Base-by-base conservation (phyloP, 2,888 invertebrate species). In the Myopa tessellatipennis region DNA sequence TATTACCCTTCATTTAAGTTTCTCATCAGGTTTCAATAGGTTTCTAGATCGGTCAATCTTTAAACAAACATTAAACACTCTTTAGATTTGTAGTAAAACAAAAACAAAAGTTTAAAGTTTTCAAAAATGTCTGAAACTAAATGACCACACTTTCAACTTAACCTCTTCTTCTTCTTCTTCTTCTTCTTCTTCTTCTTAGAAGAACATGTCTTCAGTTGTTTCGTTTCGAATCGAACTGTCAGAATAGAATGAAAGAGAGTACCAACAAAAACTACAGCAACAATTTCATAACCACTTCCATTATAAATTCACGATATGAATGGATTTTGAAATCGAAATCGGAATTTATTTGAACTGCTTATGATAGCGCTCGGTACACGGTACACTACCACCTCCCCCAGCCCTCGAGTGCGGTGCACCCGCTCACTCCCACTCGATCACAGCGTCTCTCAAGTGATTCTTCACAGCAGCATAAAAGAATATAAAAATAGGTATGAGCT, bases 271-370 rank as follows among this genome's bases (percentile, higher is more conserved):
- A 60, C 14, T 26, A 3, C 18, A 70, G 12, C 55, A 52, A 69
- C n/a, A 68, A 68, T 26, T 8, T 16, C n/a, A 18, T 52, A 55
- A 70, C 26, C 26, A 55, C 34, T 55, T 12, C 70, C 55, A 55
- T 70, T 34, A 70, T 70, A 55, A 55, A 26, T 55, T 50, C 36
- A 70, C 45, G 16, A 18, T 50, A 69, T 50, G 34, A 69, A 69
- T 69, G 69, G 16, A 50, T 45, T 45, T 69, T 16, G 50, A 70
- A 70, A 70, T 70, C 26, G 3, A 70, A 55, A 34, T 70, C 52
- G 36, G 52, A 55, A 36, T 70, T 70, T 70, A 16, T 45, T 45
- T 10, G 55, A 34, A 34, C 34, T 55, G n/a, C 18, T 61, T 26
- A 61, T 45, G 3, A 45, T 45, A 10, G 7, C 10, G 45, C 45